Evolutionary conservation across 2,113 vertebrate species (phyloP).

Genomic region (Rhinoptilus africanus): DNA sequence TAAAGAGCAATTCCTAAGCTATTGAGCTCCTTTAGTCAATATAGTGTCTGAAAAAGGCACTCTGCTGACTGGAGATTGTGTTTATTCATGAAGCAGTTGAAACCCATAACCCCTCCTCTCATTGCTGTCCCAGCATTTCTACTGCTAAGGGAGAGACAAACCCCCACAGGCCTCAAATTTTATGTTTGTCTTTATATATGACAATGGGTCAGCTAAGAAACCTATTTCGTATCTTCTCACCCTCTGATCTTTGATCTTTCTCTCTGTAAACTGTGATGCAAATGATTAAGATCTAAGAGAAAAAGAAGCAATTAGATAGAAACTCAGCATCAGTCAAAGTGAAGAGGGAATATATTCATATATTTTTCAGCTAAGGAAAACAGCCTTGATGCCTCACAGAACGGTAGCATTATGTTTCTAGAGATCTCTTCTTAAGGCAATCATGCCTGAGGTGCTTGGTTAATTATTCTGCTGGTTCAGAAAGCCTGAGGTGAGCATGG

Average conservation of each 20-base stretch:
- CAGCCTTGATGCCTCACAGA: not conserved
- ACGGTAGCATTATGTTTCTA: constrained; percentile 13
- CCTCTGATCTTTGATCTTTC: constrained; percentile 26
- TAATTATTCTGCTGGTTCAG: constrained; percentile 61
- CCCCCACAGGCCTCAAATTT: not conserved
- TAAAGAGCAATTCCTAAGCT: not conserved
- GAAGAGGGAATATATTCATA: not conserved
- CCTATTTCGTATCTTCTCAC: not conserved
- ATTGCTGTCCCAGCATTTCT: not conserved
- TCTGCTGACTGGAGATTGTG: not conserved
- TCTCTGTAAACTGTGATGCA: constrained; percentile 13
- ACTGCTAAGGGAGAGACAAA: not conserved
- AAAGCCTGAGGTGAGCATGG: constrained; percentile 13
- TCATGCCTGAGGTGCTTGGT: constrained; percentile 4
- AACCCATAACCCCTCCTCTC: not conserved
- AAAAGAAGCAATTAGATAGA: constrained; percentile 35
- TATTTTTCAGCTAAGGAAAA: constrained; percentile 24
- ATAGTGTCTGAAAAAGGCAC: not conserved
- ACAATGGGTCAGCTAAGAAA: constrained; percentile 9
- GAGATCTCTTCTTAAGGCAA: constrained; percentile 13
- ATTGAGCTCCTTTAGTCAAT: not conserved
- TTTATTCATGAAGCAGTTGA: not conserved
- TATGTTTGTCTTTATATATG: not conserved
- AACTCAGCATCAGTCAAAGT: constrained; percentile 3
- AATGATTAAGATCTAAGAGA: constrained; percentile 40